Evolutionary conservation across 2,888 invertebrate species (phyloP).

Genomic region (Synergus japonicus): DNA sequence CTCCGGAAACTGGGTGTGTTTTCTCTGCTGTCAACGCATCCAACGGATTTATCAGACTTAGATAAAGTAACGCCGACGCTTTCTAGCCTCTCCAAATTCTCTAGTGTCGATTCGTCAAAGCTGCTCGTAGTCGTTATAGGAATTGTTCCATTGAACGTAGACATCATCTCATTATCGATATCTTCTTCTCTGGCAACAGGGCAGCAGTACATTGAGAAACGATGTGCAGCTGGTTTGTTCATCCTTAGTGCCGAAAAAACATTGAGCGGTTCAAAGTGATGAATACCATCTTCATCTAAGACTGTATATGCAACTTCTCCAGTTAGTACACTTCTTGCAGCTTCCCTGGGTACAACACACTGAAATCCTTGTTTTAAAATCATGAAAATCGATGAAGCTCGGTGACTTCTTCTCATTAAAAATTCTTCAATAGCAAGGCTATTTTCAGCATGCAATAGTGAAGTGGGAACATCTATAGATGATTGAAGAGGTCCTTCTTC

Average conservation of each 20-base stretch:
- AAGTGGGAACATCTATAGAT: constrained; percentile 85
- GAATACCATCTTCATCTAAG: constrained; percentile 87
- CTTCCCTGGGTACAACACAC: constrained; percentile 87
- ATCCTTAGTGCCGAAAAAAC: constrained; percentile 85
- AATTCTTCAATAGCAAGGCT: constrained; percentile 88
- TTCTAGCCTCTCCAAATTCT: constrained; percentile 65
- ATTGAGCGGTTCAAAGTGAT: constrained; percentile 87
- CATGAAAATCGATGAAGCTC: constrained; percentile 82
- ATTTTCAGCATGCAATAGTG: constrained; percentile 84
- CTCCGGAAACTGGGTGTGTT: constrained; percentile 81
- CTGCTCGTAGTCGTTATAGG: constrained; percentile 76
- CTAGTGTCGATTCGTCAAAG: constrained; percentile 73
- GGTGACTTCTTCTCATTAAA: constrained; percentile 80
- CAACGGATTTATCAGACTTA: constrained; percentile 64
- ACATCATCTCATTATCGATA: constrained; percentile 70
- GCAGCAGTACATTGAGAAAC: constrained; percentile 84
- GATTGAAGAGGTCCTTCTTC: constrained; percentile 82
- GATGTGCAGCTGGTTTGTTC: constrained; percentile 82
- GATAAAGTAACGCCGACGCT: constrained; percentile 65
- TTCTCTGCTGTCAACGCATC: constrained; percentile 76
- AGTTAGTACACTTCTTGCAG: constrained; percentile 85
- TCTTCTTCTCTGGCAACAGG: constrained; percentile 80
- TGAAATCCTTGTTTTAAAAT: constrained; percentile 87
- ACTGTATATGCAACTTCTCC: constrained; percentile 88
- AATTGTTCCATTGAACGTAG: constrained; percentile 64